Evolutionary conservation across 2,113 vertebrate genomes (phyloP).

Genomic region (Drymodes brunneopygia): DNA sequence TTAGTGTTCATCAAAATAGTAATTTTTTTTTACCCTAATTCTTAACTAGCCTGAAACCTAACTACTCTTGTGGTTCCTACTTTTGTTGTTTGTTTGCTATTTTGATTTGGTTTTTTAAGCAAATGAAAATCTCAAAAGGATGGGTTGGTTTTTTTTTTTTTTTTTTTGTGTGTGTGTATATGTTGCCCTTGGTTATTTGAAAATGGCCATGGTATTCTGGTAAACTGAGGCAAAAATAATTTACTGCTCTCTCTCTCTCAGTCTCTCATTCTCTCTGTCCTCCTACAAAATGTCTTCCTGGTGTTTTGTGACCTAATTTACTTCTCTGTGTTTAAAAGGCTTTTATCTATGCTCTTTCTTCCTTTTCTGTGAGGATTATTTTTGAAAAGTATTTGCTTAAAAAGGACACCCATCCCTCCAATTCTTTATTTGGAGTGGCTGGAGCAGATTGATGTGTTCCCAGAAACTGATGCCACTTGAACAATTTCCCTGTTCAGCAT

Average conservation of each 20-base stretch:
- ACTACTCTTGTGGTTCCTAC: neutral
- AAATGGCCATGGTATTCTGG: neutral
- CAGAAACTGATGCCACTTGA: neutral
- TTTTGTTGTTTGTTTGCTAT: neutral
- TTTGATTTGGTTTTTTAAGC: neutral
- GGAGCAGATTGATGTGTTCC: neutral
- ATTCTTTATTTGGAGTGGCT: neutral
- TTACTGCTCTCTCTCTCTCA: neutral
- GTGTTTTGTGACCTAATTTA: neutral
- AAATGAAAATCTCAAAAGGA: neutral
- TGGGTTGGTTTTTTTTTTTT: too few species aligned
- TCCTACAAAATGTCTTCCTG: neutral
- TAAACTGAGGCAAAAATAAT: neutral
- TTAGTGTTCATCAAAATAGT: neutral
- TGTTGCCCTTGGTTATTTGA: neutral
- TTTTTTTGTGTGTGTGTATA: neutral
- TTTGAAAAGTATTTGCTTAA: neutral
- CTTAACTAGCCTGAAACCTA: neutral
- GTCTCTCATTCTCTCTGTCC: neutral
- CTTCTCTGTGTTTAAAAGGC: neutral
- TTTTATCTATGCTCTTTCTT: neutral
- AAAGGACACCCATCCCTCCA: rapidly evolving
- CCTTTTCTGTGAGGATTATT: neutral
- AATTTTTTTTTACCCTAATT: neutral
- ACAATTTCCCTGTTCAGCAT: neutral